Percentiles rank a stretch among this genome's conserved stretches.
Conservation (phyloP, 2,888 invertebrate genomes). For the Sturmia bella region DNA sequence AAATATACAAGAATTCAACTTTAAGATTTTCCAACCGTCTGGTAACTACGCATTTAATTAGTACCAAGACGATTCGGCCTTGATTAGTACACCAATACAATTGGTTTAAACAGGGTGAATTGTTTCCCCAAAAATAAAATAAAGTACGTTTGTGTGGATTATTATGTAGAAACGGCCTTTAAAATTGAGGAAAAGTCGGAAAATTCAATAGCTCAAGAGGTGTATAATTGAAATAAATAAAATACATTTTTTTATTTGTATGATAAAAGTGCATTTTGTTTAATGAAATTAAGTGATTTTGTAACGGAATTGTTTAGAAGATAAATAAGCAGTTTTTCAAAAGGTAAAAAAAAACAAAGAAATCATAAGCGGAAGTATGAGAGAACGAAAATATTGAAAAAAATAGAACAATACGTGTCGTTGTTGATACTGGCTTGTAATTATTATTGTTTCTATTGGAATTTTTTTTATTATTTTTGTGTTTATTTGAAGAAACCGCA, state of each 20-base stretch:
- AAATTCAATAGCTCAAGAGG: constrained; percentile 55
- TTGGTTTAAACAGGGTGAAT: too few species aligned
- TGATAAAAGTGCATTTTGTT: constrained; percentile 21
- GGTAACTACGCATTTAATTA: too few species aligned
- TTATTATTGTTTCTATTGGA: constrained; percentile 9
- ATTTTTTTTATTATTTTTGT: not conserved
- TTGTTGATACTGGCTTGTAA: not conserved
- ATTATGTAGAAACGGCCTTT: constrained; percentile 25
- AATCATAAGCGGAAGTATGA: not conserved
- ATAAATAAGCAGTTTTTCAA: constrained; percentile 2
- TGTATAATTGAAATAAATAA: constrained; percentile 18
- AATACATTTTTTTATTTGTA: constrained; percentile 21
- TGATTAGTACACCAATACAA: too few species aligned
- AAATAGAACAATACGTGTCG: constrained; percentile 57
- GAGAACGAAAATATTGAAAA: constrained; percentile 39
- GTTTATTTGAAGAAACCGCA: constrained; percentile 37
- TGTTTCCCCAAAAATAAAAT: too few species aligned
- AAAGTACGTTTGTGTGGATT: not conserved
- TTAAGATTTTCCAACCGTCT: too few species aligned
- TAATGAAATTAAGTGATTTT: constrained; percentile 13
- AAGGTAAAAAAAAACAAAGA: constrained; percentile 9
- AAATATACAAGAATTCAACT: not conserved
- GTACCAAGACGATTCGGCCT: too few species aligned
- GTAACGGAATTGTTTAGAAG: not conserved
- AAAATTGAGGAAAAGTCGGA: constrained; percentile 50